Base-by-base conservation (phyloP, 2,113 vertebrate species). In the Oreochromis tanganicae region DNA sequence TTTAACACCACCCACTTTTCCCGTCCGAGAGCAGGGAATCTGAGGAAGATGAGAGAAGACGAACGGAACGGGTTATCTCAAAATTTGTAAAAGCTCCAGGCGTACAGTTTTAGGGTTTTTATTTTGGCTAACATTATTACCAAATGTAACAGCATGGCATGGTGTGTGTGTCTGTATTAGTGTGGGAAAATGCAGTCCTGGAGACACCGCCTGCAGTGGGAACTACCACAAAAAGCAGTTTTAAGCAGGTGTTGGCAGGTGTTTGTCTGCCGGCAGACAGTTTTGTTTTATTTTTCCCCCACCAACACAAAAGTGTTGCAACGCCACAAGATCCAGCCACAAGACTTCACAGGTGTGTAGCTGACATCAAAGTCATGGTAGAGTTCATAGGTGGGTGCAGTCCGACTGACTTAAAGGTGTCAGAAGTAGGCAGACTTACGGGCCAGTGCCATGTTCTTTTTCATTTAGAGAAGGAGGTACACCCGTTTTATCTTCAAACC, bases 1-100 rank as follows among this genome's bases (percentile, higher is more conserved):
- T 88, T 57, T n/a, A 82, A 87, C 80, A 12, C 90, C 88, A 29
- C 85, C 92, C 82, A 89, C 84, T 91, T 78, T 93, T 81, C 52
- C 85, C 21, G 43, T 55, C 85, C 68, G 48, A 87, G 80, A 36
- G 50, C 3, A 71, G 32, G 79, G 54, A 90, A 86, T 84, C 3
- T 13, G 85, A 86, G 78, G 54, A 27, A 84, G 88, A 89, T 86
- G 83, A 88, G 66, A 88, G 38, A 24, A 88, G 68, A 89, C 3
- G 57, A 90, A 84, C 43, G 3, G 54, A 78, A 2, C 1, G 9
- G 82, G 36, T 80, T 80, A 36, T 63, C 63, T 54, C 34, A 38
- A 16, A 27, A 32, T 86, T 48, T 75, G 43, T 11, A 88, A 71
- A 52, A 82, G 75, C 81, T 86, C 48, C 21, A 73, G n/a, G 50